Evolutionary conservation across 2,888 invertebrate genomes (phyloP).

Genomic region (Chalcis sispes): DNA sequence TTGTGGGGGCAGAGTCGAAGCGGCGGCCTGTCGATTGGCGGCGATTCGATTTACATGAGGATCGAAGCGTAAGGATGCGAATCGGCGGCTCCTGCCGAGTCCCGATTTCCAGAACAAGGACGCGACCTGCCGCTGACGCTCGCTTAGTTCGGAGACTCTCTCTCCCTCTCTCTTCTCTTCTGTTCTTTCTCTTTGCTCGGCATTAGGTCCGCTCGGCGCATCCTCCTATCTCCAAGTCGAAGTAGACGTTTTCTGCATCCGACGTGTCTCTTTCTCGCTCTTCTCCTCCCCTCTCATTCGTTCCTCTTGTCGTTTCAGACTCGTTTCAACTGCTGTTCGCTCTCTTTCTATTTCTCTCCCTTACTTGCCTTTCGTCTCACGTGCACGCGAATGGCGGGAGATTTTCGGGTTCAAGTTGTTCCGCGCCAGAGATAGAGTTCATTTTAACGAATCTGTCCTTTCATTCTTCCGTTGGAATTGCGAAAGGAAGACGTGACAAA

Average conservation of each 20-base stretch:
- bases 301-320: conserved; percentile 19
- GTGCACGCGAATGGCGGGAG: not conserved
- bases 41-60: conserved; percentile 33
- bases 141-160: conserved; percentile 60
- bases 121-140: conserved; percentile 63
- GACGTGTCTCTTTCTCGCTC: conserved; percentile 24
- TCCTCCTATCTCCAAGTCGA: conserved; percentile 58
- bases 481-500: not conserved
- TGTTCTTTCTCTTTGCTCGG: conserved; percentile 53
- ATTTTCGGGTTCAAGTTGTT: conserved; percentile 22
- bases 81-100: not conserved
- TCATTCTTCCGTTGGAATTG: not conserved
- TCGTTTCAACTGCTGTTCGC: conserved; percentile 18
- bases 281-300: conserved; percentile 16
- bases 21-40: conserved; percentile 22
- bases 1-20: not conserved
- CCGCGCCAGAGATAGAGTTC: not conserved
- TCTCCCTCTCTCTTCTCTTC: conserved; percentile 38
- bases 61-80: conserved; percentile 25
- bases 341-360: not conserved
- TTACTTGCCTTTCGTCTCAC: not conserved
- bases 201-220: conserved; percentile 31
- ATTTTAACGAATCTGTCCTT: conserved; percentile 18
- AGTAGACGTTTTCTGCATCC: conserved; percentile 58
- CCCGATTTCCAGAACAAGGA: conserved; percentile 33